Conservation (phyloP, 2,888 invertebrate species). For the Calliphora vomitoria region DNA sequence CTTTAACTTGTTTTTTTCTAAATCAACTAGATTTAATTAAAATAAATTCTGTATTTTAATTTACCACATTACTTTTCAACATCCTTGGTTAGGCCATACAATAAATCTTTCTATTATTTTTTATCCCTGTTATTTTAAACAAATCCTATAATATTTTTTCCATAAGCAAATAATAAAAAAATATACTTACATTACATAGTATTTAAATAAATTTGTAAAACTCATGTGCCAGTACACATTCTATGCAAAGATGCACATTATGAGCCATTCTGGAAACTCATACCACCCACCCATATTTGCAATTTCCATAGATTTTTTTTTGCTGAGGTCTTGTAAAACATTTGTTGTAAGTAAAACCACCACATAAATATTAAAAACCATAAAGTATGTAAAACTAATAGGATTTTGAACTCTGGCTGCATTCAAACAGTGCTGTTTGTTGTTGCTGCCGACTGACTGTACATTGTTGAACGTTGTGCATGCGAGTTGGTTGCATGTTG, state of each 20-base stretch:
- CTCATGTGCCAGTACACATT: background rate
- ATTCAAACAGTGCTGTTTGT: slow-evolving; percentile 9
- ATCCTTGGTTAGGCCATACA: background rate
- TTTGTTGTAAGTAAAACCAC: slow-evolving; percentile 40
- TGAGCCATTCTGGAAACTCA: background rate
- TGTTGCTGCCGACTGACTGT: slow-evolving; percentile 1
- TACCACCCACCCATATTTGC: background rate
- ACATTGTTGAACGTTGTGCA: slow-evolving; percentile 11
- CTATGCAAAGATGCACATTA: background rate
- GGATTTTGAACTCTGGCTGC: slow-evolving; percentile 62
- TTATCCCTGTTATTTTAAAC: background rate
- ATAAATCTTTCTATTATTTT: slow-evolving; percentile 10
- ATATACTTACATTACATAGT: background rate
- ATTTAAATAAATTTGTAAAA: slow-evolving; percentile 21
- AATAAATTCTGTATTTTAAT: background rate
- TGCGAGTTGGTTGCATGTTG: slow-evolving; percentile 6
- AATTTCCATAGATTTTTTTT: slow-evolving; percentile 2
- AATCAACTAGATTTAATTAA: slow-evolving; percentile 6
- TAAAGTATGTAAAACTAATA: slow-evolving; percentile 66
- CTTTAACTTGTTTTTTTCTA: background rate
- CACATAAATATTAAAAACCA: slow-evolving; percentile 54
- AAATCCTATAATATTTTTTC: background rate
- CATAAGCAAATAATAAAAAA: background rate
- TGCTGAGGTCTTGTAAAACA: slow-evolving; percentile 16
- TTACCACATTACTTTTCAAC: background rate